Percentiles rank a stretch among this genome's conserved stretches.
phyloP scores from a whole-genome alignment of 2,797 vertebrate species.

The Valencia hispanica region DNA sequence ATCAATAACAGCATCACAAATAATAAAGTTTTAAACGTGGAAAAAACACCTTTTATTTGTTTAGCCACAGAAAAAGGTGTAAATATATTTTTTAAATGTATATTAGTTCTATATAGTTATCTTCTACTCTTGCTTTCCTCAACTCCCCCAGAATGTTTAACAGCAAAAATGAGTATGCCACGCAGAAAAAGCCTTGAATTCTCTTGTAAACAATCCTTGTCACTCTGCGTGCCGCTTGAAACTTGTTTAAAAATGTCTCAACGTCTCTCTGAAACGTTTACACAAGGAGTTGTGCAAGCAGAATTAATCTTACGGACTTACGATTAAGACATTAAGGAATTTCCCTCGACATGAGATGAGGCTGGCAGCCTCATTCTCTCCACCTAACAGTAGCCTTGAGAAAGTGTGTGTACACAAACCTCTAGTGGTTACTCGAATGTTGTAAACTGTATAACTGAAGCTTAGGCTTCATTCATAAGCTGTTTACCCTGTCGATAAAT shows the following conservation, averaged over 20 bases:
- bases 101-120: not conserved
- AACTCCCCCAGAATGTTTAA: slow-evolving; percentile 25
- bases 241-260: slow-evolving; percentile 74
- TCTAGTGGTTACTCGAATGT: slow-evolving; percentile 81
- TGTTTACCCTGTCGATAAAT: slow-evolving; percentile 85
- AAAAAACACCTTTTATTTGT: not conserved
- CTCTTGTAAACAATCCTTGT: slow-evolving; percentile 63
- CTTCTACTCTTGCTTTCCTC: not conserved
- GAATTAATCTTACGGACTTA: slow-evolving; percentile 72
- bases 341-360: slow-evolving; percentile 63
- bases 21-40: not conserved
- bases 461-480: slow-evolving; percentile 83
- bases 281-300: slow-evolving; percentile 62
- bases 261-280: slow-evolving; percentile 66
- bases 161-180: slow-evolving; percentile 13
- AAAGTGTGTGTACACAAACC: slow-evolving; percentile 75
- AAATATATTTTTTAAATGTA: not conserved
- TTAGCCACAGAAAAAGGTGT: not conserved
- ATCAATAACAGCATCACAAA: not conserved
- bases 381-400: slow-evolving; percentile 73
- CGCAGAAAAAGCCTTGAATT: slow-evolving; percentile 50
- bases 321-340: slow-evolving; percentile 77
- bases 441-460: slow-evolving; percentile 86
- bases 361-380: slow-evolving; percentile 67
- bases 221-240: slow-evolving; percentile 63